Conservation (phyloP, 53 echinoderm and acorn worm species). For the Patiria pectinifera region DNA sequence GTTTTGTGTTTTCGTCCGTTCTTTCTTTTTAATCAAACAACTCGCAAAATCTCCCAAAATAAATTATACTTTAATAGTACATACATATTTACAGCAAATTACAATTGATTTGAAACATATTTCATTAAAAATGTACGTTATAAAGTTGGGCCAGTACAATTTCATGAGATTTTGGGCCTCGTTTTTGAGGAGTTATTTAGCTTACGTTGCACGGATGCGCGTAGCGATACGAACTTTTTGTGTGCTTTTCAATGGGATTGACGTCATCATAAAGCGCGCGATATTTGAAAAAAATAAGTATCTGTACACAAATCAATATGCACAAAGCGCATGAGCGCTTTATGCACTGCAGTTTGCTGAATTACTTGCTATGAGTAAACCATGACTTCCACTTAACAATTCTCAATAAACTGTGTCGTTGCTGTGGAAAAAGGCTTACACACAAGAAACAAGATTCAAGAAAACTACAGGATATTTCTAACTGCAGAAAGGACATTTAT, state of each 20-base stretch:
- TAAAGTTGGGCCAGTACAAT: too few species aligned
- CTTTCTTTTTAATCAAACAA: background rate
- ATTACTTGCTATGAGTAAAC: background rate
- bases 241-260: background rate
- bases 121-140: too few species aligned
- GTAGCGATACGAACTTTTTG: background rate
- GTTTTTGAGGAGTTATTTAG: too few species aligned
- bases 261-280: background rate
- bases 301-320: background rate
- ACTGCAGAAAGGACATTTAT: too few species aligned
- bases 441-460: conserved; percentile 20
- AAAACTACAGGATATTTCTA: too few species aligned
- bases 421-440: conserved; percentile 24
- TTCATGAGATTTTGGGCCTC: too few species aligned
- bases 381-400: background rate
- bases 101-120: too few species aligned
- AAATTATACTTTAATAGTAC: too few species aligned
- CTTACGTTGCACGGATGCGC: too few species aligned
- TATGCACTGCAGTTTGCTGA: background rate
- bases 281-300: background rate
- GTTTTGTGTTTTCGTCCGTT: background rate
- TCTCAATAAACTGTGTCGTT: background rate
- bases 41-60: too few species aligned
- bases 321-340: background rate
- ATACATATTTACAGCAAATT: too few species aligned